These are phyloP conservation scores for Apamea crenata DNA, from an alignment of 2,888 invertebrate species.

Conservation along the genomic window DNA sequence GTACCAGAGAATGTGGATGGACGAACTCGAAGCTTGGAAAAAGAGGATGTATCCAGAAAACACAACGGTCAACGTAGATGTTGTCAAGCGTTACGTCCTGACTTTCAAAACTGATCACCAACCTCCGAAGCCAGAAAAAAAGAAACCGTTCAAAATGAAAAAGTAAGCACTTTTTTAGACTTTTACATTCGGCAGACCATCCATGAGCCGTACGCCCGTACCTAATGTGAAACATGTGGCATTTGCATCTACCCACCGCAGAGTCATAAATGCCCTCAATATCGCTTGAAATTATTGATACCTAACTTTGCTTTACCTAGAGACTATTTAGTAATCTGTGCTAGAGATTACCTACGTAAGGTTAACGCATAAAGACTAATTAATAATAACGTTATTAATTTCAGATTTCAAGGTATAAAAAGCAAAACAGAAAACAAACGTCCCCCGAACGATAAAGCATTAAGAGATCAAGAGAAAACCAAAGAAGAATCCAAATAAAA, in stretches of 20 bases:
- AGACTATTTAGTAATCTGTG: too few relatives aligned
- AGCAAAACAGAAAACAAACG: conserved; percentile 80
- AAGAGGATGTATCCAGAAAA: conserved; percentile 89
- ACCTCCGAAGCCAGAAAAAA: conserved; percentile 86
- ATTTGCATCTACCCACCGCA: not conserved
- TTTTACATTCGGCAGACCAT: not conserved
- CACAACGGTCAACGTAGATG: conserved; percentile 82
- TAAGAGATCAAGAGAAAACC: conserved; percentile 71
- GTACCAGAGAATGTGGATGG: conserved; percentile 91
- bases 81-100: conserved; percentile 86
- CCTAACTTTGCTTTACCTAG: not conserved
- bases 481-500: conserved; percentile 31
- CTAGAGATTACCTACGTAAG: not conserved
- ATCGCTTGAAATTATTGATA: not conserved
- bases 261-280: not conserved
- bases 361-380: not conserved
- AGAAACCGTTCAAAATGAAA: conserved; percentile 87
- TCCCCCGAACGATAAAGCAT: conserved; percentile 79
- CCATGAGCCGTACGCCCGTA: not conserved
- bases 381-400: conserved; percentile 44
- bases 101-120: conserved; percentile 85
- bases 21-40: conserved; percentile 89
- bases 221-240: not conserved
- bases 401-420: conserved; percentile 81
- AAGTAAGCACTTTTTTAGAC: conserved; percentile 74